Base-by-base conservation (phyloP, 2,888 invertebrate genomes). In the Aradus depressus region DNA sequence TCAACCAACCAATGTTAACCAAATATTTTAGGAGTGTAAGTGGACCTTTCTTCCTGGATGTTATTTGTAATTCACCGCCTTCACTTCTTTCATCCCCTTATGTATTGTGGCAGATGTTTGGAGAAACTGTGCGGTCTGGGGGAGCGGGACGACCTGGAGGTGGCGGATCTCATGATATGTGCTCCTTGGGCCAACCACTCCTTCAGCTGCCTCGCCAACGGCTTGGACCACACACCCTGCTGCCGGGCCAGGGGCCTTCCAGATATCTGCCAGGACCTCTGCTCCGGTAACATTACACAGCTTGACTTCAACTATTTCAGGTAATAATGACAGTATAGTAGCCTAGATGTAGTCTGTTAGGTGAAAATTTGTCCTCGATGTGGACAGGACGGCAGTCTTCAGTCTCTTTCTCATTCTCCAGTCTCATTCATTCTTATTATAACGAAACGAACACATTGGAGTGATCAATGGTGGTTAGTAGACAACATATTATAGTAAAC, bases 91-190 rank as follows among this genome's bases (percentile, higher is more conserved):
- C 41, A n/a, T n/a, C n/a, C n/a, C n/a, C n/a, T n/a, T n/a, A 18
- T n/a, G n/a, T 45, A 18, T 4, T 8, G 23, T 35, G 3, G 12
- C 59, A 69, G 70, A 44, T 88, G 88, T 63, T 69, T 87, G 19
- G 79, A 81, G 62, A 84, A 82, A 63, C 74, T 89, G 59, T 89
- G 88, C 63, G 85, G 87, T 65, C 86, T 87, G 0, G 75, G 76
- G 23, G 64, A 65, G 60, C 67, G 64, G 61, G 71, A 63, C 63
- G 67, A 58, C 64, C 71, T 77, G 60, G 75, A 80, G 71, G 77
- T 83, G 57, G 84, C 87, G 38, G 87, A 88, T 66, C 72, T 88
- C 64, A 87, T 89, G 84, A 86, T 88, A 35, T 89, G 88, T 67
- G 88, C 88, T 0, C 88, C 88, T 0, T 88, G 87, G 86, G 84